Base-by-base conservation (phyloP, 2,888 invertebrate species). In the Hipparchia semele region DNA sequence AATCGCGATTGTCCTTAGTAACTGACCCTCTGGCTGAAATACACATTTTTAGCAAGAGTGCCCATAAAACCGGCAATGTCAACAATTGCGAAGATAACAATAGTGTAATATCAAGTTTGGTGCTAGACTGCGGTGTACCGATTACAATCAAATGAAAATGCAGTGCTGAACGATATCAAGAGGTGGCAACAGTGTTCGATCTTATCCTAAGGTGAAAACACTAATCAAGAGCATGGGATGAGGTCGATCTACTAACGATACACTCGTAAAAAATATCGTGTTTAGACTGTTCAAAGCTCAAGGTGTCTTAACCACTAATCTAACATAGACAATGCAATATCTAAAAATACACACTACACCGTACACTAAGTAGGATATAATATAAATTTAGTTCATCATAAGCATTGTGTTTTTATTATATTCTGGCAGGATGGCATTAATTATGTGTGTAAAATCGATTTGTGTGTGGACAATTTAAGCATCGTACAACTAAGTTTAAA, bases 291-390 rank as follows among this genome's bases (percentile, higher is more conserved):
- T 87, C 85, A 85, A 93, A 94, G 94, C 94, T 94, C 94, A 92
- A 91, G 85, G 87, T 90, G 91, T 91, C 91, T 92, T 92, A 92
- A 84, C 78, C 80, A 90, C 93, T 93, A 93, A 81, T 85, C 91
- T 92, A 92, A 94, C 92, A 88, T 92, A 92, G 89, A 92, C 91
- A 92, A 94, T 90, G 93, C 91, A 77, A 90, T 92, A 89, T 92
- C 93, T 94, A 93, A 93, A 93, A 93, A 94, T 93, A 93, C 93
- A 89, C 84, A 89, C 92, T 93, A 93, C 92, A 79, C 84, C 84
- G 87, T 83, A 92, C 92, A 83, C 92, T 94, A 92, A 87, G 87
- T 93, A 92, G 92, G 91, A 91, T 92, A 88, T 87, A 82, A 86
- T 86, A 85, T 86, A 86, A 88, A 86, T 89, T 89, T 91, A 88